Conservation (phyloP, 2,888 invertebrate species). For the Mechanitis messenoides region DNA sequence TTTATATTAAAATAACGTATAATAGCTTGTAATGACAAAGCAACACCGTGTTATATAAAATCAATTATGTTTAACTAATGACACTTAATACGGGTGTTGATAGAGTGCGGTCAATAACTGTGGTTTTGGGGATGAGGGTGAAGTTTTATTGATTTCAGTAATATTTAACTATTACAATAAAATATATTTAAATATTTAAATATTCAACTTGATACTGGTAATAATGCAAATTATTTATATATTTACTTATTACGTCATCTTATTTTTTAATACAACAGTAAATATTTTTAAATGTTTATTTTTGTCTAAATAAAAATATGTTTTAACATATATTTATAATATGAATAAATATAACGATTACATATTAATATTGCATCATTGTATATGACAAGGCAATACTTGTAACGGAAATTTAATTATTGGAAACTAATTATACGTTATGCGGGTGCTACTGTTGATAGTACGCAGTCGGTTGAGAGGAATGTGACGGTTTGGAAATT, state of each 20-base stretch:
- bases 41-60: slow-evolving; percentile 30
- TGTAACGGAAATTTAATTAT: slow-evolving; percentile 38
- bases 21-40: slow-evolving; percentile 22
- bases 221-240: too few relatives aligned
- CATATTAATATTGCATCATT: slow-evolving; percentile 5
- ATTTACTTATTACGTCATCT: too few relatives aligned
- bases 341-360: background rate
- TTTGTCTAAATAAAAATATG: too few relatives aligned
- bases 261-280: too few relatives aligned
- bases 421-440: slow-evolving; percentile 38
- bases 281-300: too few relatives aligned
- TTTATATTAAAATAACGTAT: too few relatives aligned
- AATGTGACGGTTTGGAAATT: too few relatives aligned
- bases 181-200: too few relatives aligned
- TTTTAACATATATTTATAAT: too few relatives aligned
- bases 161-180: too few relatives aligned
- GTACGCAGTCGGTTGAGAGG: slow-evolving; percentile 12
- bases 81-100: slow-evolving; percentile 27
- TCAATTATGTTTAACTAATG: slow-evolving; percentile 38
- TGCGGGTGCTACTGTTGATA: slow-evolving; percentile 22
- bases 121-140: background rate
- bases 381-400: slow-evolving; percentile 32
- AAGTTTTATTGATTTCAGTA: background rate
- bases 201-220: too few relatives aligned
- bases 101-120: slow-evolving; percentile 7